These are phyloP conservation scores for Beaufortia kweichowensis DNA, from an alignment of 2,113 vertebrate species.

Conservation along the genomic window DNA sequence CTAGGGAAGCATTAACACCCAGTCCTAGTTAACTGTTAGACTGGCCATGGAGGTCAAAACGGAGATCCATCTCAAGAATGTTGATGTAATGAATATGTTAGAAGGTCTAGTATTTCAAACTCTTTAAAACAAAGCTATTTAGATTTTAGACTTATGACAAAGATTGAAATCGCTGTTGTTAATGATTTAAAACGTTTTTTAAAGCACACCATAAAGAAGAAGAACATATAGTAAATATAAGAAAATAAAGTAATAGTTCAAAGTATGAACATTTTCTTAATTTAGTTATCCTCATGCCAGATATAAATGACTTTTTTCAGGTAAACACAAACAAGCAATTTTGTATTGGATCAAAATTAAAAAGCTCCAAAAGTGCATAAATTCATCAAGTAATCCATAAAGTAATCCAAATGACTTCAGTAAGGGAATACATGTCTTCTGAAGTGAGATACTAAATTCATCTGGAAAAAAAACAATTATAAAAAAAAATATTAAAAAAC, in stretches of 20 bases:
- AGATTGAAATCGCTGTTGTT: not conserved
- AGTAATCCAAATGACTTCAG: too few species aligned
- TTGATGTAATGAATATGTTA: not conserved
- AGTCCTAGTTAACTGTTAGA: not conserved
- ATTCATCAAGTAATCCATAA: too few species aligned
- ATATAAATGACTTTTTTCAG: too few species aligned
- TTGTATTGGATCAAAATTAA: too few species aligned
- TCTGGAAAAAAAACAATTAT: too few species aligned
- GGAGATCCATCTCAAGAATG: not conserved
- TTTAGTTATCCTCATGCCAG: too few species aligned
- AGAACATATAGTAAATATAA: not conserved
- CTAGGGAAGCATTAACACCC: conserved; percentile 30
- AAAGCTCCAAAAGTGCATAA: too few species aligned
- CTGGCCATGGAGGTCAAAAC: not conserved
- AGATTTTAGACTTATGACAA: not conserved
- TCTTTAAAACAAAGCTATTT: not conserved
- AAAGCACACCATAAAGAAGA: not conserved
- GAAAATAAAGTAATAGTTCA: not conserved
- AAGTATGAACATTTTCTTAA: too few species aligned
- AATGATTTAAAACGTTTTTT: not conserved
- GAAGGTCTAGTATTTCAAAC: not conserved
- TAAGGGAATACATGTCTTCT: too few species aligned
- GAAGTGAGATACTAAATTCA: too few species aligned
- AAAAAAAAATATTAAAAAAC: too few species aligned
- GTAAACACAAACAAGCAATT: too few species aligned